Evolutionary conservation across 1,140 invertebrate genomes (phyloP).

Genomic region (Aricia agestis): DNA sequence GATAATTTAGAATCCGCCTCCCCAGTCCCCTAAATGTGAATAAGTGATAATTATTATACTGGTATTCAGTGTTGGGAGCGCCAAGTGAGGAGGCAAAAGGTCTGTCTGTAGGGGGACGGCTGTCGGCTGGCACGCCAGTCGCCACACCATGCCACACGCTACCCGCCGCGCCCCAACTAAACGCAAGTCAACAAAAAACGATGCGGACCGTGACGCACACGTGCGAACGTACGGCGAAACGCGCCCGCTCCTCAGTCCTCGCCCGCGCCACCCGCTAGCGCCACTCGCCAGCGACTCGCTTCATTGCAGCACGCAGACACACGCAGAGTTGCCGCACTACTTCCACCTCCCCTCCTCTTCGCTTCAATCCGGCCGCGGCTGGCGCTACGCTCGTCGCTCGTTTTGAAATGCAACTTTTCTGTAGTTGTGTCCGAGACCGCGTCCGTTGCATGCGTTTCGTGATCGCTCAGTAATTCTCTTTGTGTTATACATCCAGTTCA

Average conservation of each 20-base stretch:
- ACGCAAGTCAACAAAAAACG: conserved; percentile 27
- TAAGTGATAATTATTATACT: background rate
- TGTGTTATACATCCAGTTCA: conserved; percentile 39
- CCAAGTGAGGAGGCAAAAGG: conserved; percentile 31
- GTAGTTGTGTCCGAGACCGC: conserved; percentile 40
- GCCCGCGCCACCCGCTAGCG: conserved; percentile 21
- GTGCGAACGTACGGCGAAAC: conserved; percentile 20
- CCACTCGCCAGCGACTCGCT: conserved; percentile 20
- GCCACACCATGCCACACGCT: conserved; percentile 31
- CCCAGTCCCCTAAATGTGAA: no score
- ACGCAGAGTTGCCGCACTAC: conserved; percentile 20
- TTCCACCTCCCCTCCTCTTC: conserved; percentile 5
- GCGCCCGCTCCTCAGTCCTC: conserved; percentile 24
- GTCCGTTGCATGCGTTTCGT: conserved; percentile 34
- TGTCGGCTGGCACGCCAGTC: background rate
- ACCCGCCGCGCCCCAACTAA: conserved; percentile 26
- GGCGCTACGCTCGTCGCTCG: conserved; percentile 28
- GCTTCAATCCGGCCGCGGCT: conserved; percentile 1
- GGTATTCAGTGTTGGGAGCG: conserved; percentile 27
- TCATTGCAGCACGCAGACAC: conserved; percentile 6
- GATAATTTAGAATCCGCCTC: background rate
- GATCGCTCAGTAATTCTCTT: conserved; percentile 29
- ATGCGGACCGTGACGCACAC: conserved; percentile 26
- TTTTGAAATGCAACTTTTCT: conserved; percentile 48
- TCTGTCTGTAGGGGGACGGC: conserved; percentile 24